Base-by-base conservation (phyloP, 2,113 vertebrate genomes). In the Xyliphius kryptos region DNA sequence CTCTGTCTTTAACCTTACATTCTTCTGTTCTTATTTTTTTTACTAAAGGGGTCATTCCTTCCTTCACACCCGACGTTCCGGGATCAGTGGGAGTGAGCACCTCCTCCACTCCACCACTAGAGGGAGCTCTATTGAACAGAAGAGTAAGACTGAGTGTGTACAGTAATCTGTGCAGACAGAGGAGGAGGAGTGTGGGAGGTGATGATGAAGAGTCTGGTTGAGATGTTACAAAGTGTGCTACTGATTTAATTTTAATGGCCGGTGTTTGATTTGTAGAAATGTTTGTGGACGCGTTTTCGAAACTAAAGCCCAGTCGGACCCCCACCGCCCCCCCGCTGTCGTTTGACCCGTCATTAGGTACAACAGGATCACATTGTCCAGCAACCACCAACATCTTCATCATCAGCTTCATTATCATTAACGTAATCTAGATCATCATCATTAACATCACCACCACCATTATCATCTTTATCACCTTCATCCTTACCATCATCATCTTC, bases 161-260 rank as follows among this genome's bases (percentile, higher is more conserved):
- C 70, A 71, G 70, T 32, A 74, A 64, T 46, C 10, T 74, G 61
- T 57, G 59, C 19, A 37, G 74, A 8, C 77, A 79, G 26, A 50
- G 74, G 22, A 66, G 74, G 15, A 66, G 70, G 9, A 79, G 77
- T 48, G 77, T 79, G 22, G 74, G 77, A 56, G 77, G 77, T 79
- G n/a, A n/a, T n/a, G n/a, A n/a, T n/a, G n/a, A n/a, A n/a, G n/a
- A n/a, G n/a, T n/a, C n/a, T n/a, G n/a, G n/a, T n/a, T n/a, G n/a
- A n/a, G n/a, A n/a, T n/a, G n/a, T n/a, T n/a, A n/a, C n/a, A n/a
- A n/a, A n/a, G n/a, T n/a, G n/a, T n/a, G n/a, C n/a, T n/a, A n/a
- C n/a, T n/a, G n/a, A n/a, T n/a, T n/a, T n/a, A n/a, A n/a, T n/a
- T n/a, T n/a, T n/a, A n/a, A n/a, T n/a, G n/a, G n/a, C n/a, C n/a